Evolutionary conservation across 2,888 invertebrate species (phyloP).

Genomic region (Mimumesa dahlbomi): DNA sequence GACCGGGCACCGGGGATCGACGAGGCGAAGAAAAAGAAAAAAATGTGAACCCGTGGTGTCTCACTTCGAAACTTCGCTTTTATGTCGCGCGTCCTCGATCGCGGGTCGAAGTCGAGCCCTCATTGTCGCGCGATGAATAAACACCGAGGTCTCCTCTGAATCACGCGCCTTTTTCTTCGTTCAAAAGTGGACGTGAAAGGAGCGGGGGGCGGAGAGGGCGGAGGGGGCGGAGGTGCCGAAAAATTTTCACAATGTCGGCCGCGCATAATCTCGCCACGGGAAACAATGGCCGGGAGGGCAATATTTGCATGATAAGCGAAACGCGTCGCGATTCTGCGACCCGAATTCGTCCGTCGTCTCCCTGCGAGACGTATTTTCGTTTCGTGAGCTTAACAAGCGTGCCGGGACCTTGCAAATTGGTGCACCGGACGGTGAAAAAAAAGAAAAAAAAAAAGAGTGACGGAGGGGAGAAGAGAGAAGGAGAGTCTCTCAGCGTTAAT

Average conservation of each 20-base stretch:
- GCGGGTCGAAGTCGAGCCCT: slow-evolving; percentile 24
- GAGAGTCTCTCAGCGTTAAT: slow-evolving; percentile 40
- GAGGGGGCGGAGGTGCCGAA: slow-evolving; percentile 23
- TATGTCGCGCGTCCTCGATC: slow-evolving; percentile 51
- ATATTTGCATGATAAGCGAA: slow-evolving; percentile 71
- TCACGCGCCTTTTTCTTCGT: slow-evolving; percentile 37
- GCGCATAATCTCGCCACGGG: slow-evolving; percentile 54
- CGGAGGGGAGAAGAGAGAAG: slow-evolving; percentile 8
- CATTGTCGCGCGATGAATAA: slow-evolving; percentile 60
- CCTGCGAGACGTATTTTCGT: not conserved
- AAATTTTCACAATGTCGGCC: slow-evolving; percentile 55
- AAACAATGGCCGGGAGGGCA: slow-evolving; percentile 62
- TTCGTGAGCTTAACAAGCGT: slow-evolving; percentile 48
- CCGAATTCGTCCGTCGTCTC: slow-evolving; percentile 34
- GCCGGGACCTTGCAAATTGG: slow-evolving; percentile 68
- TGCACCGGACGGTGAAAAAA: slow-evolving; percentile 46
- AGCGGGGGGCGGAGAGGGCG: not conserved
- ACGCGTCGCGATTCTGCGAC: slow-evolving; percentile 58
- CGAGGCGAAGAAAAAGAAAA: slow-evolving; percentile 9
- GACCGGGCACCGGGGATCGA: not conserved
- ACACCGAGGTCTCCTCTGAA: slow-evolving; percentile 42
- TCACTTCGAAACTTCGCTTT: slow-evolving; percentile 28
- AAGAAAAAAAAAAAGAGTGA: not conserved
- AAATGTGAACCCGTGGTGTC: slow-evolving; percentile 23
- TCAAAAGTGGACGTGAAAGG: not conserved